These are phyloP conservation scores for Anastatus disparis DNA, from an alignment of 1,140 invertebrate species.

Conservation along the genomic window DNA sequence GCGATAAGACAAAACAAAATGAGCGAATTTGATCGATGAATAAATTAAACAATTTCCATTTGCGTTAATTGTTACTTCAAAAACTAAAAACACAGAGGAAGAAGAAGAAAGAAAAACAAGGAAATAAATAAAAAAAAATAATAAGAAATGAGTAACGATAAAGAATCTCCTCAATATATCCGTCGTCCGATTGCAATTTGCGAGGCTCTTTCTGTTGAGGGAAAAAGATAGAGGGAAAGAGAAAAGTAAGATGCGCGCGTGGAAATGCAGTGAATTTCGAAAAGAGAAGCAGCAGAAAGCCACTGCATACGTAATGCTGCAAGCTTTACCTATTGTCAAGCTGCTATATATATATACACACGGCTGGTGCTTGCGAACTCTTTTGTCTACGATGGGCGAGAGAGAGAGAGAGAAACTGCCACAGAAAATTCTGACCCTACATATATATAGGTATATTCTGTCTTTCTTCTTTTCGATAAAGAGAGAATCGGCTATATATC, in stretches of 20 bases:
- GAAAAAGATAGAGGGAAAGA: not conserved
- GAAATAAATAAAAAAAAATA: too few relatives aligned
- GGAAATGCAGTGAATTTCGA: constrained; percentile 66
- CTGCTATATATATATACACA: too few relatives aligned
- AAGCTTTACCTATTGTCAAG: constrained; percentile 57
- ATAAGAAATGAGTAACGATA: too few relatives aligned
- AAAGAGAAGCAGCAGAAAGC: constrained; percentile 55
- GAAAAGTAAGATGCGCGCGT: not conserved
- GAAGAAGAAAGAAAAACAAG: not conserved
- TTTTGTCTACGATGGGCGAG: constrained; percentile 24
- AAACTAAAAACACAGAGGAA: not conserved
- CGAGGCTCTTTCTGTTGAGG: not conserved
- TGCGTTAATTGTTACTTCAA: too few relatives aligned
- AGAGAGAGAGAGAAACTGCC: constrained; percentile 5
- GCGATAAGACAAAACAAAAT: too few relatives aligned
- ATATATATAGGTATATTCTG: too few relatives aligned
- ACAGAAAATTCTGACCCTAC: constrained; percentile 64
- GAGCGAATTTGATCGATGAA: too few relatives aligned
- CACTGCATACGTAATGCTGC: constrained; percentile 66
- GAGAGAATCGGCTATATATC: too few relatives aligned
- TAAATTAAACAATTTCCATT: constrained; percentile 27
- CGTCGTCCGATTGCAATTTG: constrained; percentile 24
- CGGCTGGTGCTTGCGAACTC: constrained; percentile 41
- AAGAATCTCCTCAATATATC: too few relatives aligned
- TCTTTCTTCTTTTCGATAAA: constrained; percentile 51